Evolutionary conservation across 2,797 vertebrate species (phyloP), one percentile per base, ranked within the genome.

Genomic region (Neomorphus geoffroyi): DNA sequence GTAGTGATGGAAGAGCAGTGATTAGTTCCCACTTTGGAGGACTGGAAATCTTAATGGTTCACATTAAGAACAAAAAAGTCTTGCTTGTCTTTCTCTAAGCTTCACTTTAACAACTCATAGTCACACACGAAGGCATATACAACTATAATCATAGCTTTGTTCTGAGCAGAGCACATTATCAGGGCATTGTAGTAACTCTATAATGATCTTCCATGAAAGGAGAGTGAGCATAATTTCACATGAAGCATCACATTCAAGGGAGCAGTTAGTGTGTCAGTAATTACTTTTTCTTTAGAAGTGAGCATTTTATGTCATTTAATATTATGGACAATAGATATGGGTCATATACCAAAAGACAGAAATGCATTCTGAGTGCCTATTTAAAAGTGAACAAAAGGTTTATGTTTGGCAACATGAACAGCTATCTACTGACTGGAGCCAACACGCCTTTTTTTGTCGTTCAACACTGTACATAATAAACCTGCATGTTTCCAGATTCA

Each of bases 211-310:
- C 87, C 53, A 57, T 83, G 45, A 93, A 96, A 84, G 43, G 43
- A 71, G 61, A 86, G 69, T 81, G 94, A 90, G 35, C 43, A 74
- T 72, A 88, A 95, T 92, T 97, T 91, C 51, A 67, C 18, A 12
- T 78, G 73, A 97, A 79, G 71, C 80, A 82, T 86, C 81, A 33
- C 43, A 86, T 79, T 92, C 33, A 33, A 80, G 48, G 46, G 79
- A 96, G 61, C 81, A 86, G 24, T 35, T 86, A 89, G 51, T 72
- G n/a, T 78, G 45, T 70, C 88, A 80, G 69, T 89, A 91, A 96
- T 91, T 90, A 74, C 13, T 83, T 96, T 94, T 93, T 56, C 71
- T 84, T 95, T 92, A 83, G 39, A 95, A 92, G 90, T 79, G 9
- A 92, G 39, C 10, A 70, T 73, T 79, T 94, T 66, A 54, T 87